Evolutionary conservation across 2,888 invertebrate species (phyloP).

Genomic region (Aleiodes alternator): DNA sequence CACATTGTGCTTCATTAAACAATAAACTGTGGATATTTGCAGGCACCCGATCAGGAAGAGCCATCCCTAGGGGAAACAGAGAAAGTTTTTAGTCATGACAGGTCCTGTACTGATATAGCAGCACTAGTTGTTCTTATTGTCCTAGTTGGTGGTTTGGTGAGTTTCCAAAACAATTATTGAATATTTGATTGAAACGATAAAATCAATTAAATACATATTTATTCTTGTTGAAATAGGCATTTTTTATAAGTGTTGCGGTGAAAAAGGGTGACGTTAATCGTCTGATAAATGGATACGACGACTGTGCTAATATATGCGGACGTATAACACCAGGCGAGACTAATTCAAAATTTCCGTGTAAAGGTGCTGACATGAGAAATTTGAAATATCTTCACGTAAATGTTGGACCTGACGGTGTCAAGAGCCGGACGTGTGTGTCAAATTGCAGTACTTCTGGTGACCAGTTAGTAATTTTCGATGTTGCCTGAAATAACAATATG

Average conservation of each 20-base stretch:
- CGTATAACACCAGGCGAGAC: slow-evolving; percentile 70
- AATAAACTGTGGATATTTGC: slow-evolving; percentile 32
- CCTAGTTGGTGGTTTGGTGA: slow-evolving; percentile 65
- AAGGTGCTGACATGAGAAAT: slow-evolving; percentile 74
- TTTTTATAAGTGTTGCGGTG: slow-evolving; percentile 71
- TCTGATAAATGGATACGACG: slow-evolving; percentile 80
- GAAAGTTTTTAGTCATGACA: slow-evolving; percentile 63
- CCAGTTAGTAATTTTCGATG: slow-evolving; percentile 58
- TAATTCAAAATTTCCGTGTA: slow-evolving; percentile 72
- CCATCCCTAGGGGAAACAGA: slow-evolving; percentile 57
- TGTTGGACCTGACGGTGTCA: slow-evolving; percentile 56
- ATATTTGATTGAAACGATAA: neutral
- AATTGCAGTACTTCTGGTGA: slow-evolving; percentile 67
- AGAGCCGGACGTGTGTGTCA: slow-evolving; percentile 68
- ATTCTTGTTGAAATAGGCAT: slow-evolving; percentile 64
- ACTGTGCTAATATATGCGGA: slow-evolving; percentile 82
- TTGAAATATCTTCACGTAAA: slow-evolving; percentile 62
- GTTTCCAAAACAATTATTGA: slow-evolving; percentile 46
- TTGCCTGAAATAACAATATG: neutral
- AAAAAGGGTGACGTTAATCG: slow-evolving; percentile 78
- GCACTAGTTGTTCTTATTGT: slow-evolving; percentile 61
- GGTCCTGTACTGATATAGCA: slow-evolving; percentile 68
- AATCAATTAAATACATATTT: slow-evolving; percentile 10
- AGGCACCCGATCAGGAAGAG: slow-evolving; percentile 61
- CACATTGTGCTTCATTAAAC: slow-evolving; percentile 7